These are phyloP conservation scores for Blomia tropicalis DNA, from an alignment of 2,888 invertebrate species.

Conservation along the genomic window DNA sequence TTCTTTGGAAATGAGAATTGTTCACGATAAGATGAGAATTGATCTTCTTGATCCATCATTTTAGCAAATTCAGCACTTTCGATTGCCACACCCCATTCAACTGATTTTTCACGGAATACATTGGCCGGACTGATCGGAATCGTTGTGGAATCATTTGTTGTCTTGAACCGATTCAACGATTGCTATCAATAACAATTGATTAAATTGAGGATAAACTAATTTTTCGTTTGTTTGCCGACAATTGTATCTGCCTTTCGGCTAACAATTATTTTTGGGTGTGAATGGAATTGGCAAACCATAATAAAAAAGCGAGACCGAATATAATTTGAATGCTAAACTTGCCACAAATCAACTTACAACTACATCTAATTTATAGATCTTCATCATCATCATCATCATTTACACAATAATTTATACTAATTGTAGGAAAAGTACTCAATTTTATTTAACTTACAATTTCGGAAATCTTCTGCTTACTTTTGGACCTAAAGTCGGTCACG, in stretches of 20 bases:
- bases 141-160: background rate
- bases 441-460: slow-evolving; percentile 6
- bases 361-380: too few relatives aligned
- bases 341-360: too few relatives aligned
- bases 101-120: slow-evolving; percentile 15
- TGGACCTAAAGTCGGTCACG: slow-evolving; percentile 3
- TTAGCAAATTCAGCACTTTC: slow-evolving; percentile 34
- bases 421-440: too few relatives aligned
- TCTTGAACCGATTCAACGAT: background rate
- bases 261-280: too few relatives aligned
- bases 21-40: slow-evolving; percentile 34
- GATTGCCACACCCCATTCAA: slow-evolving; percentile 9
- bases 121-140: slow-evolving; percentile 9
- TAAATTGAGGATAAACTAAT: too few relatives aligned
- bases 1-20: slow-evolving; percentile 38
- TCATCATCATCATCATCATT: too few relatives aligned
- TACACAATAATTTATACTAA: too few relatives aligned
- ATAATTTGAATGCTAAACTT: too few relatives aligned
- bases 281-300: too few relatives aligned
- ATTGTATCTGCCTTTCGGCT: too few relatives aligned
- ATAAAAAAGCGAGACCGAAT: too few relatives aligned
- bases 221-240: too few relatives aligned
- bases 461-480: slow-evolving; percentile 7
- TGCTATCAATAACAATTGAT: background rate
- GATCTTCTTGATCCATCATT: slow-evolving; percentile 36